Conservation (phyloP, 2,113 vertebrate genomes). For the Hypomesus transpacificus region DNA sequence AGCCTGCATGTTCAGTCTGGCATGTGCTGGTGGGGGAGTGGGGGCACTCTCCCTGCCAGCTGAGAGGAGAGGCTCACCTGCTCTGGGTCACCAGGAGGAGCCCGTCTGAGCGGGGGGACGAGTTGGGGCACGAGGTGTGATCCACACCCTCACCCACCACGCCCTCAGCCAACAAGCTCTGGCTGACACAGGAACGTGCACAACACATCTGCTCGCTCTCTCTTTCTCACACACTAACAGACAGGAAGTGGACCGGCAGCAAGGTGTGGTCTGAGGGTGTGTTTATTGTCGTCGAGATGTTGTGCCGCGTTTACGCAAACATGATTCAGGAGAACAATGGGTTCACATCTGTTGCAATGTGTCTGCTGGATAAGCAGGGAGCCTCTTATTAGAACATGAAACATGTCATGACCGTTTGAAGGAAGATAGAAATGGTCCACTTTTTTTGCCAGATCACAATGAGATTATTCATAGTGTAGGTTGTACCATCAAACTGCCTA, state of each 20-base stretch:
- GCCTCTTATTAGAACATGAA: too few relatives aligned
- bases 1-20: not conserved
- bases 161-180: conserved; percentile 38
- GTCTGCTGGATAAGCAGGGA: too few relatives aligned
- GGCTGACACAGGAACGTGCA: conserved; percentile 32
- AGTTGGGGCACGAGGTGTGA: conserved; percentile 43
- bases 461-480: too few relatives aligned
- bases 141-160: conserved; percentile 44
- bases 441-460: too few relatives aligned
- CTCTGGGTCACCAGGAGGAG: not conserved
- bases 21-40: not conserved
- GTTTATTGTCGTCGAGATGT: not conserved
- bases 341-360: too few relatives aligned
- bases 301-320: not conserved
- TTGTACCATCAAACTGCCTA: too few relatives aligned
- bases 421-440: too few relatives aligned
- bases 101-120: conserved; percentile 27
- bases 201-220: not conserved
- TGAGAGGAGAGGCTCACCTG: not conserved
- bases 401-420: too few relatives aligned
- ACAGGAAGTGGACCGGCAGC: conserved; percentile 7
- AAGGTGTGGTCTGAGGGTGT: not conserved
- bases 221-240: not conserved
- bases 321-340: not conserved
- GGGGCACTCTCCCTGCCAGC: not conserved